Evolutionary conservation across 2,888 invertebrate species (phyloP), one percentile per base, ranked within the genome.

Genomic region (Mimachlamys varia): DNA sequence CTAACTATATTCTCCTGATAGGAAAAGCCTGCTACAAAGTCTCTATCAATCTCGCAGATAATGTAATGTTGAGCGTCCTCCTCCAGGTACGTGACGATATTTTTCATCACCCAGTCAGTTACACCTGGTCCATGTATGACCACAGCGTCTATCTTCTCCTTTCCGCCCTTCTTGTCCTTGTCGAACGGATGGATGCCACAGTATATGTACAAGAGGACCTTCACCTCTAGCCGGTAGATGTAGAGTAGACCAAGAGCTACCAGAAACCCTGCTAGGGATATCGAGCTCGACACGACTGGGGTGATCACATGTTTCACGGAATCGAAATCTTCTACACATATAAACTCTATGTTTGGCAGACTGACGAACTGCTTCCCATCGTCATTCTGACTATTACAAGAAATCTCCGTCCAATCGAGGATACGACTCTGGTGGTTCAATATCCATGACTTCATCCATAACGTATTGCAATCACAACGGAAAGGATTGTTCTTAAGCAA

Each of bases 141-240:
- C 0, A 93, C 92, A 87, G 92, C 92, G 88, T 94, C 94, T 44
- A 94, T 91, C 15, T 90, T 89, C 89, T 94, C 94, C 22, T 91
- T 53, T 0, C 88, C 87, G 12, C 91, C 90, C 15, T 91, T 91
- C 22, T 92, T 91, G 53, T 94, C 93, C 87, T 91, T 92, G 89
- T 94, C 94, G 88, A 94, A 94, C 13, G 94, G 94, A 92, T 93
- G 94, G 37, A 94, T 76, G 10, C 94, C 94, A 58, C 93, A 93
- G 88, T 94, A 94, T 2, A 94, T 92, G 87, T 93, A 94, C 55
- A 94, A 55, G 17, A 94, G 49, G 15, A 94, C 94, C 89, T 94
- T 94, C 17, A 93, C 89, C 62, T 94, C 94, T 19, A 94, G 55
- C 58, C 93, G 90, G 55, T 93, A 94, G 1, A 92, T 88, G 50